A percentile compares a stretch with the other conserved stretches of the same genome.
Conservation (phyloP, 35 echinoderm and acorn worm genomes). For the Eucidaris tribuloides region DNA sequence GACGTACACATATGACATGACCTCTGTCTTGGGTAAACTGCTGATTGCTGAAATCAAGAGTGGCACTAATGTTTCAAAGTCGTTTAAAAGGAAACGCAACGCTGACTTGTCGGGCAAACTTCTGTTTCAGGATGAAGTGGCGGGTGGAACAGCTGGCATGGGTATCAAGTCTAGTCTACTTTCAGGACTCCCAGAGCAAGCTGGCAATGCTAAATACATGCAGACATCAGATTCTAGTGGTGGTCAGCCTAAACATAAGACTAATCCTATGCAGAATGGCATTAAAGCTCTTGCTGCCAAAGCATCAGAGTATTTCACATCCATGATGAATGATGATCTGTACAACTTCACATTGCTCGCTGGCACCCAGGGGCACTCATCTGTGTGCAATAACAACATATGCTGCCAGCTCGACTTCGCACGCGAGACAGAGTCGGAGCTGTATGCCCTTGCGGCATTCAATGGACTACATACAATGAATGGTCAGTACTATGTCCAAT, state of each 20-base stretch:
- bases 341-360: constrained; percentile 63
- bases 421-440: constrained; percentile 21
- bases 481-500: constrained; percentile 80
- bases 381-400: constrained; percentile 50
- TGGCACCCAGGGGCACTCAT: background rate
- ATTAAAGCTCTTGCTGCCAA: too few species aligned
- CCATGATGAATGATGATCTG: constrained; percentile 81
- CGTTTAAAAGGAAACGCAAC: too few species aligned
- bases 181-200: background rate
- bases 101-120: too few species aligned
- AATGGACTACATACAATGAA: constrained; percentile 79
- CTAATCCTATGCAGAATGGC: too few species aligned
- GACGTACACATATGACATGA: constrained; percentile 80
- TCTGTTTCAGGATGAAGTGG: too few species aligned
- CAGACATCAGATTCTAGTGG: background rate
- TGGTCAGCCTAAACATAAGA: background rate
- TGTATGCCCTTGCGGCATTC: constrained; percentile 86
- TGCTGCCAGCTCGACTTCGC: constrained; percentile 65
- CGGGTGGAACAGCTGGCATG: too few species aligned
- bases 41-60: constrained; percentile 38
- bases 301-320: constrained; percentile 13
- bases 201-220: too few species aligned
- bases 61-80: too few species aligned
- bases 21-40: constrained; percentile 45
- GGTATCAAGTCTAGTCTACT: constrained; percentile 7